Conservation (phyloP, 2,113 vertebrate genomes). For the Burhinus bistriatus region DNA sequence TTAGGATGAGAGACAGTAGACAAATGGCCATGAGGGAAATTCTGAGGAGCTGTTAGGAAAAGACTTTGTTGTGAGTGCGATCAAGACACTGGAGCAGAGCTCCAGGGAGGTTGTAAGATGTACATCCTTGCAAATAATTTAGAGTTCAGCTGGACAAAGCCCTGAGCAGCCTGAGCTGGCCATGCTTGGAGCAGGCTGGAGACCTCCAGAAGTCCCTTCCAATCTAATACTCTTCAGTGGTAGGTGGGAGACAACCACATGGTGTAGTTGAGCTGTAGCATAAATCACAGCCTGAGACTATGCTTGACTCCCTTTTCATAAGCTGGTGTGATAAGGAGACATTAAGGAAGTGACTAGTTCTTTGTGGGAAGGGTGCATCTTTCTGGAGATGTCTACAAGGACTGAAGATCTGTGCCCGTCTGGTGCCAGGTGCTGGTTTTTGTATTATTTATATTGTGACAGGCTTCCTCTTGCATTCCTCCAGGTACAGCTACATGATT, state of each 20-base stretch:
- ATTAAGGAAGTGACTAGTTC: not conserved
- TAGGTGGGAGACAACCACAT: not conserved
- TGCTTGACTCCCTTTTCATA: not conserved
- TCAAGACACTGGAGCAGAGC: not conserved
- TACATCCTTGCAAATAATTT: not conserved
- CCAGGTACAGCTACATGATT: slow-evolving; percentile 99
- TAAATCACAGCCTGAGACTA: not conserved
- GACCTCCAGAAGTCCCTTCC: not conserved
- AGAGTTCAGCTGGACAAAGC: not conserved
- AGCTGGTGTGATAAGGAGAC: not conserved
- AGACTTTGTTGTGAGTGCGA: not conserved
- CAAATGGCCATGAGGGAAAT: not conserved
- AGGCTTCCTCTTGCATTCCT: not conserved
- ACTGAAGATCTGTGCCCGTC: not conserved
- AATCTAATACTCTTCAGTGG: not conserved
- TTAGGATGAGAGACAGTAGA: not conserved
- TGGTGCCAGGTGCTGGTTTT: not conserved
- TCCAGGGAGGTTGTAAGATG: not conserved
- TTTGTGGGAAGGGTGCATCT: not conserved
- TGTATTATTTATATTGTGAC: not conserved
- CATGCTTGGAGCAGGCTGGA: not conserved
- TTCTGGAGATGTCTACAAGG: not conserved
- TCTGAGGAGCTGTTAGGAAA: not conserved
- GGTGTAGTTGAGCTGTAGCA: not conserved
- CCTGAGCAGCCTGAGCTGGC: not conserved